A percentile compares a stretch with the other conserved stretches of the same genome.
These are phyloP conservation scores for Telmatherina bonti DNA, from an alignment of 2,797 vertebrate species.

Conservation along the genomic window DNA sequence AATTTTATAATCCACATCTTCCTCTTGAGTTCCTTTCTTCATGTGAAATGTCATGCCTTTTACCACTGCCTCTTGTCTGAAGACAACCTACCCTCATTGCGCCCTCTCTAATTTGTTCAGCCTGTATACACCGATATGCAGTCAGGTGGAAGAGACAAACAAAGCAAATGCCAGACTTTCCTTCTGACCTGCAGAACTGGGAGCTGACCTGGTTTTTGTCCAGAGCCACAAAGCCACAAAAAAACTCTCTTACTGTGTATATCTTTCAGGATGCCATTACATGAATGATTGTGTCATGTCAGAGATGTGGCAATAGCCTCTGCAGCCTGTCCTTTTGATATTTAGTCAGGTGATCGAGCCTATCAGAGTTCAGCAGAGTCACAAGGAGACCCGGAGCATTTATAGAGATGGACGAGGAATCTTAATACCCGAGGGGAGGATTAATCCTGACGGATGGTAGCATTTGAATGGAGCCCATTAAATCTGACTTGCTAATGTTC, in stretches of 20 bases:
- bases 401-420: slow-evolving; percentile 52
- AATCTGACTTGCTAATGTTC: slow-evolving; percentile 31
- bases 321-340: slow-evolving; percentile 48
- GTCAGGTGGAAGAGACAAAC: slow-evolving; percentile 60
- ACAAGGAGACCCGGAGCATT: slow-evolving; percentile 37
- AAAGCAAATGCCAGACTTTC: slow-evolving; percentile 61
- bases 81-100: slow-evolving; percentile 1
- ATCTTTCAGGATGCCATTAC: slow-evolving; percentile 17
- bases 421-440: slow-evolving; percentile 33
- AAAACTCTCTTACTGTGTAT: slow-evolving; percentile 2
- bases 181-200: slow-evolving; percentile 49
- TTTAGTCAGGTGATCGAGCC: slow-evolving; percentile 40
- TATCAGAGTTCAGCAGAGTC: slow-evolving; percentile 38
- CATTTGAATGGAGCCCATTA: slow-evolving; percentile 51
- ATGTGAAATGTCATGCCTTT: slow-evolving; percentile 21
- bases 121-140: slow-evolving; percentile 55
- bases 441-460: slow-evolving; percentile 59
- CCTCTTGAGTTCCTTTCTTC: slow-evolving; percentile 30
- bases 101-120: slow-evolving; percentile 53
- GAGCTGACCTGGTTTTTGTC: slow-evolving; percentile 35
- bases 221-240: slow-evolving; percentile 15
- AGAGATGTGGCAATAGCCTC: slow-evolving; percentile 25
- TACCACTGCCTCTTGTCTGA: neutral
- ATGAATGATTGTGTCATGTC: slow-evolving; percentile 33
- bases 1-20: slow-evolving; percentile 13